Percentiles rank a stretch among this genome's conserved stretches.
phyloP scores from a whole-genome alignment of 2,113 vertebrate species.

The Thymallus thymallus region DNA sequence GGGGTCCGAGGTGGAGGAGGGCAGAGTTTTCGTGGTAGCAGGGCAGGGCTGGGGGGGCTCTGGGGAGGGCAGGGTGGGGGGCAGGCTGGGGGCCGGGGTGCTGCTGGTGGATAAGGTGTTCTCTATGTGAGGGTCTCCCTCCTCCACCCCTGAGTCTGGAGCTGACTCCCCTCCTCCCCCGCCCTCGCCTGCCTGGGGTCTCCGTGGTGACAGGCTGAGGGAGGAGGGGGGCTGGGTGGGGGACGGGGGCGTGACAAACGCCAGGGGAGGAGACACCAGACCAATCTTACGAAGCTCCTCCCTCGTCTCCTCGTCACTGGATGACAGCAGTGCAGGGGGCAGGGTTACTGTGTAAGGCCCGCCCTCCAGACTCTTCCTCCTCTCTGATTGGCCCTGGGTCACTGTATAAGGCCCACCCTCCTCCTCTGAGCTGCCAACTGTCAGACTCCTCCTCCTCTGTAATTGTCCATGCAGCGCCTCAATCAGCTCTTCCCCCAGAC shows the following conservation, averaged over 20 bases:
- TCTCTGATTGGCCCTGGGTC: conserved; percentile 66
- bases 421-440: conserved; percentile 94
- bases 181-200: conserved; percentile 62
- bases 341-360: conserved; percentile 90
- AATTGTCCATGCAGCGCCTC: conserved; percentile 46
- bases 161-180: conserved; percentile 81
- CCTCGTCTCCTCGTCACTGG: conserved; percentile 95
- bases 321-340: conserved; percentile 90
- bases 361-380: conserved; percentile 83
- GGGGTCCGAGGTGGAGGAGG: conserved; percentile 83
- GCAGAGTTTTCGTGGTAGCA: conserved; percentile 58
- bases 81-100: conserved; percentile 91
- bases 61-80: conserved; percentile 81
- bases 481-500: not conserved
- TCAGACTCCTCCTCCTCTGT: conserved; percentile 79
- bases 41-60: too few relatives aligned
- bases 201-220: conserved; percentile 63
- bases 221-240: conserved; percentile 74
- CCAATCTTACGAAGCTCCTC: conserved; percentile 95
- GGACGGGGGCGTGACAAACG: conserved; percentile 78
- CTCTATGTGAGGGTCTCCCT: conserved; percentile 88
- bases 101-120: conserved; percentile 89
- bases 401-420: conserved; percentile 90
- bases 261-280: conserved; percentile 89
- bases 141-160: conserved; percentile 87